Evolutionary conservation across 2,113 vertebrate species (phyloP).

Genomic region (Mystacornis crossleyi): DNA sequence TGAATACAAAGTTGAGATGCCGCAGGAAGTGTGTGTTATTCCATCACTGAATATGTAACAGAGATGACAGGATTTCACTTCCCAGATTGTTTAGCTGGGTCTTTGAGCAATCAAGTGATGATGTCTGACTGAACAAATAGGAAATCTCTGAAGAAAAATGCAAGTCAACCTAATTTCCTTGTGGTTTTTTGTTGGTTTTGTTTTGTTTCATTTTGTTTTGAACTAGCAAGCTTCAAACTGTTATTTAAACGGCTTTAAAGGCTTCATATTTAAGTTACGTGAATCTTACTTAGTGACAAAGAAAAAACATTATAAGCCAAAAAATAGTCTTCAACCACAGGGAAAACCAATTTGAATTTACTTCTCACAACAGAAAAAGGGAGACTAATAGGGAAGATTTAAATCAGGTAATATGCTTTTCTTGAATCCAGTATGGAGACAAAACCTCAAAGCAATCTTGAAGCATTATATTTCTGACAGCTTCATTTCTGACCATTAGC

Average conservation of each 20-base stretch:
- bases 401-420: not conserved
- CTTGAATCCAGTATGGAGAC: not conserved
- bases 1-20: constrained; percentile 42
- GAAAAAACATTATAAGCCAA: constrained; percentile 15
- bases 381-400: not conserved
- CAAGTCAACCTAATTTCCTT: constrained; percentile 30
- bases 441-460: not conserved
- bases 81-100: constrained; percentile 51
- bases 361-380: not conserved
- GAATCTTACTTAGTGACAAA: not conserved
- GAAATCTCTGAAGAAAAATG: constrained; percentile 54
- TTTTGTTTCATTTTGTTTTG: not conserved
- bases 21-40: constrained; percentile 20
- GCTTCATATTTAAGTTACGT: not conserved
- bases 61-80: constrained; percentile 41
- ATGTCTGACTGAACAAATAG: constrained; percentile 64
- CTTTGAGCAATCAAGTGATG: constrained; percentile 68
- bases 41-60: constrained; percentile 39
- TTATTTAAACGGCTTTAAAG: constrained; percentile 27
- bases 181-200: not conserved
- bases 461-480: not conserved
- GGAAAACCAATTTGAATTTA: not conserved
- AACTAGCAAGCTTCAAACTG: not conserved
- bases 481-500: not conserved
- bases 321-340: not conserved